Evolutionary conservation across 2,797 vertebrate species (phyloP).

Genomic region (Chelmon rostratus): DNA sequence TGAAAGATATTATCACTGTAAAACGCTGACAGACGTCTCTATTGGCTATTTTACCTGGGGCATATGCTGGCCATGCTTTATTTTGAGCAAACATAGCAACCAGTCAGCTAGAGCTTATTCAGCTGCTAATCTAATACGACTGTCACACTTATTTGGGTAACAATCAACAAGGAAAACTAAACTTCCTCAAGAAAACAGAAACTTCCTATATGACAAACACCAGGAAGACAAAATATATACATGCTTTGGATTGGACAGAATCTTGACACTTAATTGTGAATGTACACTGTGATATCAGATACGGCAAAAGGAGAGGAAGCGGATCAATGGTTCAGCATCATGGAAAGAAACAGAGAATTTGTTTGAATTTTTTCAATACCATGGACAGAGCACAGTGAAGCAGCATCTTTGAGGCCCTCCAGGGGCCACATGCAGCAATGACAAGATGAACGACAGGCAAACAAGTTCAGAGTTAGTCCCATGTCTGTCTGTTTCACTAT

Average conservation of each 20-base stretch:
- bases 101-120: neutral
- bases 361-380: neutral
- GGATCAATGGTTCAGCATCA: conserved; percentile 5
- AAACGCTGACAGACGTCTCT: neutral
- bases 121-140: neutral
- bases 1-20: neutral
- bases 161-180: neutral
- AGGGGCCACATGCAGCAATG: neutral
- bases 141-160: neutral
- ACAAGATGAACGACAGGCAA: neutral
- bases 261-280: neutral
- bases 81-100: neutral
- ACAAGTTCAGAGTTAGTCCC: neutral
- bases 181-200: neutral
- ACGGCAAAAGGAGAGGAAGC: neutral
- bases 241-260: neutral
- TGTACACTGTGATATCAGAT: neutral
- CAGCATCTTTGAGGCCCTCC: conserved; percentile 6
- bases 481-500: neutral
- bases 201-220: no score
- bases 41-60: neutral
- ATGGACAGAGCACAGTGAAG: neutral
- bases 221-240: neutral
- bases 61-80: neutral
- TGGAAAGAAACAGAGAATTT: neutral